Percentiles rank a stretch among this genome's conserved stretches.
phyloP scores from a whole-genome alignment of 2,888 invertebrate genomes.

The Pelosia muscerda region DNA sequence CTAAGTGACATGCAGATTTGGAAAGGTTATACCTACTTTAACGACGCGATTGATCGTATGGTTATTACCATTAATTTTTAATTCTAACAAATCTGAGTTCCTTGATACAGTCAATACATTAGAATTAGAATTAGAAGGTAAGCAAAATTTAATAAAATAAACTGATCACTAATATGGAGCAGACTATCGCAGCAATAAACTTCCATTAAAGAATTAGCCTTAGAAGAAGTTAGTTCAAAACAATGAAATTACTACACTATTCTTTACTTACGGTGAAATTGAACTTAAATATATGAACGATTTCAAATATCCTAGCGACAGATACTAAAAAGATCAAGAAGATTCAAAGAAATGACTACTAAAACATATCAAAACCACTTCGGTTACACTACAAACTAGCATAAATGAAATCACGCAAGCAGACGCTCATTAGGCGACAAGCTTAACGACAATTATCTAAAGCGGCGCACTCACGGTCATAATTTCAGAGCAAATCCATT shows the following conservation, averaged over 20 bases:
- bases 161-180: too few relatives aligned
- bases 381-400: constrained; percentile 33
- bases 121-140: too few relatives aligned
- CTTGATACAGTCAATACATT: not conserved
- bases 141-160: too few relatives aligned
- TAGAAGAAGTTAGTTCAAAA: not conserved
- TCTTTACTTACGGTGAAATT: not conserved
- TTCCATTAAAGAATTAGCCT: not conserved
- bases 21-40: not conserved
- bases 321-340: not conserved
- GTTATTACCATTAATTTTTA: not conserved
- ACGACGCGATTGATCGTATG: not conserved
- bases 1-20: not conserved
- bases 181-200: not conserved
- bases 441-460: constrained; percentile 80
- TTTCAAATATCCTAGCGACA: not conserved
- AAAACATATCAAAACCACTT: constrained; percentile 10
- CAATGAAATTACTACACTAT: not conserved
- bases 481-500: constrained; percentile 78
- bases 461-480: constrained; percentile 66
- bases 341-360: not conserved
- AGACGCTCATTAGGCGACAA: constrained; percentile 75
- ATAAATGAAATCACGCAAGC: constrained; percentile 54
- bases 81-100: not conserved
- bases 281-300: not conserved